Evolutionary conservation across 2,797 vertebrate genomes (phyloP).

Genomic region (Sphenopsis melanotis): DNA sequence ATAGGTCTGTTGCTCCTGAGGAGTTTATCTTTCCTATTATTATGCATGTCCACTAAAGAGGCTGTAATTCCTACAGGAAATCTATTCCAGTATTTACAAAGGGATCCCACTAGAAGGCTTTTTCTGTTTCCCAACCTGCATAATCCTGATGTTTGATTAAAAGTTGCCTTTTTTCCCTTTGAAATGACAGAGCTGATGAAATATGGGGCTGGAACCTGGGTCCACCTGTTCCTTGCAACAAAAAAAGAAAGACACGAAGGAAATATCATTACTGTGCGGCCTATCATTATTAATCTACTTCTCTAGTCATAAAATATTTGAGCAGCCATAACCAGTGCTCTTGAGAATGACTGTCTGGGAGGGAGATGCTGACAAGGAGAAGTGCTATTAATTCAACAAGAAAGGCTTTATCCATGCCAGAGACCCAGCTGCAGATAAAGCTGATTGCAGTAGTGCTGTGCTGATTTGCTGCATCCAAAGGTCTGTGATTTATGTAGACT

Average conservation of each 20-base stretch:
- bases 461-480: background rate
- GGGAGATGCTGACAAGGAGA: background rate
- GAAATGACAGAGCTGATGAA: background rate
- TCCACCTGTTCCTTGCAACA: background rate
- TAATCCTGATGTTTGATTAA: background rate
- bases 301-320: background rate
- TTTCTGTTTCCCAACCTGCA: background rate
- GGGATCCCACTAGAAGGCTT: background rate
- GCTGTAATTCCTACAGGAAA: background rate
- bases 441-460: background rate
- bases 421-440: background rate
- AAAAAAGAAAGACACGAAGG: background rate
- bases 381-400: background rate
- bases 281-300: background rate
- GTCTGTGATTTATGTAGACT: background rate
- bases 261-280: background rate
- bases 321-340: background rate
- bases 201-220: background rate
- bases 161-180: background rate
- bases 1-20: background rate
- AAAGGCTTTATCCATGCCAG: background rate
- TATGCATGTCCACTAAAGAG: background rate
- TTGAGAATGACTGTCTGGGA: background rate
- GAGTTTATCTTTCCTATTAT: background rate
- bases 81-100: background rate